Base-by-base conservation (phyloP, 1,140 invertebrate genomes). In the Tetraneura akinire region DNA sequence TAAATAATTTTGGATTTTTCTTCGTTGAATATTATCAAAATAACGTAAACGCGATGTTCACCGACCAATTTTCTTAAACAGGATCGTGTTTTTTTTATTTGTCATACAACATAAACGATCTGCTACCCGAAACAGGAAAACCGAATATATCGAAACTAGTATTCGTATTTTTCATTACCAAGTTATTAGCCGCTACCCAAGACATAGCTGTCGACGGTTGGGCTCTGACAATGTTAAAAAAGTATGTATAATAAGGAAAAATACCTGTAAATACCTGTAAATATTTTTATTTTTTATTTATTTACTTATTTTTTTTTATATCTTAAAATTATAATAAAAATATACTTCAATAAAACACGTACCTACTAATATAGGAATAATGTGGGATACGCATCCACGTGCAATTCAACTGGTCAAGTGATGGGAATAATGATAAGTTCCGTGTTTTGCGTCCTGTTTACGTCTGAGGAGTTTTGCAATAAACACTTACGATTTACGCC, bases 171-270 rank as follows among this genome's bases (percentile, higher is more conserved):
- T 94, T 99, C 84, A 87, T 90, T 64, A 87, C 98, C 0, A 98
- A 97, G 84, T 97, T 98, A 83, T 87, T 99, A 76, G 96, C 96
- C 16, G 97, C 98, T 1, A 99, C 97, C 21, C 98, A 99, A 88
- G 98, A 99, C 86, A 98, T 99, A 85, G 97, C 96, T 68, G 97
- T 99, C 1, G 98, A 99, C 89, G 98, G 98, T 9, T 99, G 98
- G 98, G 97, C 97, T 1, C 87, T 99, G 3, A 99, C 97, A 3
- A 99, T 99, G 94, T 87, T 99, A 1, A 95, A 96, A 85, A 92
- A 93, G 91, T 92, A 18, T 6, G 37, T 64, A 37, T 37, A 37
- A 37, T 37, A 37, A 37, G 8, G 3, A 4, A 37, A 4, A 37
- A 37, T 37, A 37, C n/a, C n/a, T n/a, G n/a, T 37, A 4, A 37